These are phyloP conservation scores for Apantesis nais DNA, from an alignment of 2,888 invertebrate species.

Conservation along the genomic window DNA sequence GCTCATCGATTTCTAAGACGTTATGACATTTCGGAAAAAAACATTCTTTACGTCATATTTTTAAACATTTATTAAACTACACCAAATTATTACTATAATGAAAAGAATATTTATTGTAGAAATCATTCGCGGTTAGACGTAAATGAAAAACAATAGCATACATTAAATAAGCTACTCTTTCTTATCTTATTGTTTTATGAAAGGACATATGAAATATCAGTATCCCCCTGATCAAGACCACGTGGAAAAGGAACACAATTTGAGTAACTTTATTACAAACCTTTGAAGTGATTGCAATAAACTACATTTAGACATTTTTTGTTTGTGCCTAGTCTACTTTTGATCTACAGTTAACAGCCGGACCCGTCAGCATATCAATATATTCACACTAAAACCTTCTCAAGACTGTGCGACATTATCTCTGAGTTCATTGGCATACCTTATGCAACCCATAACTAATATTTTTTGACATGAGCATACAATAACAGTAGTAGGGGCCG, in stretches of 20 bases:
- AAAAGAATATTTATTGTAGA: too few relatives aligned
- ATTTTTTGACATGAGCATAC: constrained; percentile 5
- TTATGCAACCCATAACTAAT: constrained; percentile 13
- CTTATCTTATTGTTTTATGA: too few relatives aligned
- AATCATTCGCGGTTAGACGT: too few relatives aligned
- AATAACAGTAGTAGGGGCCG: constrained; percentile 16
- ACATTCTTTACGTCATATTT: too few relatives aligned
- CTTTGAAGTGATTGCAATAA: not conserved
- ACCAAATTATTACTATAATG: too few relatives aligned
- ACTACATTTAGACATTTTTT: not conserved
- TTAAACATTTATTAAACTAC: too few relatives aligned
- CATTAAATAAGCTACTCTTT: too few relatives aligned
- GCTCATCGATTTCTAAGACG: too few relatives aligned
- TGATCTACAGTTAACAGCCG: not conserved
- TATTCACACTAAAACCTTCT: constrained; percentile 1
- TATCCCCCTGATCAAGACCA: too few relatives aligned
- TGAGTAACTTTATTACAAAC: not conserved
- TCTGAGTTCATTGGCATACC: constrained; percentile 11
- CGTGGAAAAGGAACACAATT: not conserved
- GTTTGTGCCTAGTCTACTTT: not conserved
- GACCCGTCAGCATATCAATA: not conserved
- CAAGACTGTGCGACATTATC: constrained; percentile 11
- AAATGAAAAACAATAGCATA: too few relatives aligned
- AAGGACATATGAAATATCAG: too few relatives aligned
- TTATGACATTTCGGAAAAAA: too few relatives aligned